Evolutionary conservation across 2,113 vertebrate genomes (phyloP).

Genomic region (Candoia aspera): DNA sequence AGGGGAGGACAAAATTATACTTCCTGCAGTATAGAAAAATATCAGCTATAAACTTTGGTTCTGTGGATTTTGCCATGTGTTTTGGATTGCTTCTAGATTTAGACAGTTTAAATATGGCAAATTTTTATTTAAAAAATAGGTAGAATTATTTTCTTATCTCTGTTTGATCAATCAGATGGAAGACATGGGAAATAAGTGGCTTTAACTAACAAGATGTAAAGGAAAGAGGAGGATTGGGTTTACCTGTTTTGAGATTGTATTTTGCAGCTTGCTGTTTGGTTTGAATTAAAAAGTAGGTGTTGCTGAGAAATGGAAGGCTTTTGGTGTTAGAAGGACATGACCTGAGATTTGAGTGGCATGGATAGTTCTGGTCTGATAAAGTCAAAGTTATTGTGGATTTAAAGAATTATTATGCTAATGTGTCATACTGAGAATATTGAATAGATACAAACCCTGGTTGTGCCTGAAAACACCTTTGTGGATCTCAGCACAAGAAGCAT

Average conservation of each 20-base stretch:
- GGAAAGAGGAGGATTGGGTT: not conserved
- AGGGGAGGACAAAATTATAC: not conserved
- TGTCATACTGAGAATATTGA: not conserved
- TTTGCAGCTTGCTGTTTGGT: not conserved
- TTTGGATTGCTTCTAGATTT: not conserved
- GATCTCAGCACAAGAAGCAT: not conserved
- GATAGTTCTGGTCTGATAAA: not conserved
- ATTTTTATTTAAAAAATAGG: not conserved
- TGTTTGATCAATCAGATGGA: not conserved
- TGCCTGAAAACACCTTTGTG: not conserved
- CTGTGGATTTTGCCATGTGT: not conserved
- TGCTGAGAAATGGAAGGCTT: not conserved
- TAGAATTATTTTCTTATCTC: not conserved
- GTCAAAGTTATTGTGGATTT: not conserved
- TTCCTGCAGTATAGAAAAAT: not conserved
- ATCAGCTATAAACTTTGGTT: not conserved
- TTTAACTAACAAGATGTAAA: not conserved
- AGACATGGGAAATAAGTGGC: not conserved
- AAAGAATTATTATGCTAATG: not conserved
- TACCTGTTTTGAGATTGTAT: not conserved
- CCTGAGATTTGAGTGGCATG: not conserved
- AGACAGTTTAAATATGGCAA: not conserved
- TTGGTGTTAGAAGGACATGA: not conserved
- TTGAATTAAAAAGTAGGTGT: not conserved
- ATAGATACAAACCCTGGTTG: not conserved